Base-by-base conservation (phyloP, 2,888 invertebrate species). In the Hyposoter didymator region DNA sequence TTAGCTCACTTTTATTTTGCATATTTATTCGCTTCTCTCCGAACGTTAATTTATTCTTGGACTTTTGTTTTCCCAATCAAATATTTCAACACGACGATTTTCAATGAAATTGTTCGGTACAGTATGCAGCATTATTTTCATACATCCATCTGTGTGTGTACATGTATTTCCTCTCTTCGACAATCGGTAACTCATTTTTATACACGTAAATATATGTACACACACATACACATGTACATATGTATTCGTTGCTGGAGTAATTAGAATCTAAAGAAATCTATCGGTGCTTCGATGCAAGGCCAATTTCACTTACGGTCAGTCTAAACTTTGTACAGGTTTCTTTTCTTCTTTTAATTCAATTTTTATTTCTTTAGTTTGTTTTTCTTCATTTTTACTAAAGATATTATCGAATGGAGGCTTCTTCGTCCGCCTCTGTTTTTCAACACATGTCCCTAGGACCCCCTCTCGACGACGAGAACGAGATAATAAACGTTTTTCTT, bases 261-360 rank as follows among this genome's bases (percentile, higher is more conserved):
- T 70, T 59, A 78, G 64, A 78, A 76, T 73, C 84, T 84, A 73
- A 78, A 87, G 80, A 79, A 83, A 85, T 80, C 78, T 87, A 86
- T 86, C 83, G 87, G 86, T 87, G 87, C 86, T 82, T 85, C 80
- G 82, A 82, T 84, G 76, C 82, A 85, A 87, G 85, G 87, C 87
- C 88, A 85, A 87, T 88, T 87, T 81, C 75, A 85, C 78, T 86
- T 84, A 84, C 81, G 85, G 80, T 88, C 88, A 88, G 86, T 88
- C 87, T 88, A 87, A 80, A 80, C 78, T 83, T 85, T 84, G 85
- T 88, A 86, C 85, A 85, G 75, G 70, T 83, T 84, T 82, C 78
- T 82, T 28, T 76, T 72, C 47, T 67, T 59, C 10, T 28, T 55
- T 55, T 22, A 28, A 28, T 28, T 59, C 39, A 39, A 39, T 59